Conservation (phyloP, 2,888 invertebrate species). For the Nemotelus pantherinus region DNA sequence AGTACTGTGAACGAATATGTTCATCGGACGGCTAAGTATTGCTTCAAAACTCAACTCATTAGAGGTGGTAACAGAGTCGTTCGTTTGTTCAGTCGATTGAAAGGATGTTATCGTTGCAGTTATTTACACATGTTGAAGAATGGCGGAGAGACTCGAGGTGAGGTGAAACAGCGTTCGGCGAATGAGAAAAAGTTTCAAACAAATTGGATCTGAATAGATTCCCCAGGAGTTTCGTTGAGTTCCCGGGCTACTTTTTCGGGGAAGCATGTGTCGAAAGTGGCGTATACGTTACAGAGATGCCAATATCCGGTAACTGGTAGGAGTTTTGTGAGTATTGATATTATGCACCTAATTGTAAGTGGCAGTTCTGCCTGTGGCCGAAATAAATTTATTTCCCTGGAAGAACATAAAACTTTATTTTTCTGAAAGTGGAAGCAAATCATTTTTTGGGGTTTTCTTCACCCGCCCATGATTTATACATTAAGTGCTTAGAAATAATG, state of each 20-base stretch:
- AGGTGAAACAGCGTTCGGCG: neutral
- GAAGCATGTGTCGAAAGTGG: neutral
- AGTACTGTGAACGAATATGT: neutral
- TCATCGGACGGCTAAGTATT: neutral
- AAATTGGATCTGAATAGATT: neutral
- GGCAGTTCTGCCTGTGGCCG: neutral
- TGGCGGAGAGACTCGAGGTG: neutral
- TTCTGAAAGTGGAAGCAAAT: no score
- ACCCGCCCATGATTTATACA: no score
- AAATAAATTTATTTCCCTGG: neutral
- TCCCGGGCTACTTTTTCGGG: neutral
- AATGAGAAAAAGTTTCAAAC: neutral
- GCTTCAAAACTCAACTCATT: slow-evolving; percentile 24
- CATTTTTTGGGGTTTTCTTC: no score
- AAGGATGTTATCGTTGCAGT: slow-evolving; percentile 9
- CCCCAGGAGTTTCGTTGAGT: neutral
- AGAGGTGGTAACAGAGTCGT: slow-evolving; percentile 5
- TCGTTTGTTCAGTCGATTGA: neutral
- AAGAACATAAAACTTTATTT: no score
- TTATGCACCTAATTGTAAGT: neutral
- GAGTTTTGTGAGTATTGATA: neutral
- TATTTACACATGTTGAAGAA: neutral
- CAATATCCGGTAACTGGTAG: neutral
- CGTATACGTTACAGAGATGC: neutral
- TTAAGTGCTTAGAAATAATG: no score